These are phyloP conservation scores for Monopterus albus DNA, from an alignment of 2,113 vertebrate genomes.

Conservation along the genomic window DNA sequence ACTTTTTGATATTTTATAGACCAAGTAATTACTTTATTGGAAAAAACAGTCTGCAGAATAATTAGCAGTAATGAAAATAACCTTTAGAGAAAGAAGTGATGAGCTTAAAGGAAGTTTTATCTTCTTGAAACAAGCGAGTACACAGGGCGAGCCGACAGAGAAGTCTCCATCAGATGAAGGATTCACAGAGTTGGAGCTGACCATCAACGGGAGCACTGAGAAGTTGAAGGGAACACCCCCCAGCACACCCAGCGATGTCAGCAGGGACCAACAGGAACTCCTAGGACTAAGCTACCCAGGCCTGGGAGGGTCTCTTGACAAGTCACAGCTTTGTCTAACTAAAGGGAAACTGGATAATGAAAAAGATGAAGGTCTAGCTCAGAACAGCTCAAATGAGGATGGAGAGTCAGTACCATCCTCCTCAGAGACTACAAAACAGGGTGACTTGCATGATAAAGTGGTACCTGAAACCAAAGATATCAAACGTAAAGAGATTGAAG, in stretches of 20 bases:
- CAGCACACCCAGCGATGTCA: constrained; percentile 8
- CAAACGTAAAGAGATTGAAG: constrained; percentile 36
- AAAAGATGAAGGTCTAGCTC: constrained; percentile 70
- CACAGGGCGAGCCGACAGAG: constrained; percentile 59
- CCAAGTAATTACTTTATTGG: background rate
- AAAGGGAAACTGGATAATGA: constrained; percentile 68
- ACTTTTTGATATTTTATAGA: background rate
- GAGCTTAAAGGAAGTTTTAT: background rate
- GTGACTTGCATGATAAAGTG: background rate
- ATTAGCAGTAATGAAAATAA: background rate
- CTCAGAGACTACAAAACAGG: constrained; percentile 49
- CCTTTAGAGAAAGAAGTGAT: background rate
- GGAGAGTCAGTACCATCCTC: constrained; percentile 49
- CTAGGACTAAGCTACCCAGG: constrained; percentile 5
- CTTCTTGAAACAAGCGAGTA: constrained; percentile 27
- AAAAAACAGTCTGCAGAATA: no score
- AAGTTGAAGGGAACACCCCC: constrained; percentile 35
- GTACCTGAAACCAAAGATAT: constrained; percentile 53
- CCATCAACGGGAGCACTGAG: constrained; percentile 60
- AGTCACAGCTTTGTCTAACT: constrained; percentile 5
- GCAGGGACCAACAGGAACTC: constrained; percentile 40
- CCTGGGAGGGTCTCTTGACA: constrained; percentile 9
- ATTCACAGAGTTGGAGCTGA: constrained; percentile 82
- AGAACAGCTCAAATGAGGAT: constrained; percentile 68
- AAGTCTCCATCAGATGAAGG: constrained; percentile 83